Percentiles rank a stretch among this genome's conserved stretches.
Conservation (phyloP, 2,797 vertebrate genomes). For the Enteromius treurensis region DNA sequence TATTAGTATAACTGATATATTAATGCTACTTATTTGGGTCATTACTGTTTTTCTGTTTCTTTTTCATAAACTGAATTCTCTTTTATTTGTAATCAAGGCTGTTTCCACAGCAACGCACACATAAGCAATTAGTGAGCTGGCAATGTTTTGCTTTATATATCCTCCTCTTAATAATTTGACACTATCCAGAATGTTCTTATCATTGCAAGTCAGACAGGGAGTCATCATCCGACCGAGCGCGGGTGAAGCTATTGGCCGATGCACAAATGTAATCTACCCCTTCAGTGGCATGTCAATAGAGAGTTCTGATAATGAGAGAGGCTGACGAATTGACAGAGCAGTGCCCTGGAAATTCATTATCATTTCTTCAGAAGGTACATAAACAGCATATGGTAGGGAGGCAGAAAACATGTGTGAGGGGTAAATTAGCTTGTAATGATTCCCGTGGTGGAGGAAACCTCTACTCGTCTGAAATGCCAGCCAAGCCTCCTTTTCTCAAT, state of each 20-base stretch:
- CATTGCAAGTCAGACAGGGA: not conserved
- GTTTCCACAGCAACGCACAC: conserved; percentile 38
- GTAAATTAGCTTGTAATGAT: conserved; percentile 60
- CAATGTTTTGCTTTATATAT: conserved; percentile 4
- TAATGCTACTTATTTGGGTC: not conserved
- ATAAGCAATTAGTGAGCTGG: not conserved
- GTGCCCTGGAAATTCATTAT: conserved; percentile 38
- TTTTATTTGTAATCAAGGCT: conserved; percentile 13
- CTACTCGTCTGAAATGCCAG: conserved; percentile 48
- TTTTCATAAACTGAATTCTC: not conserved
- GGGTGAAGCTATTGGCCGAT: not conserved
- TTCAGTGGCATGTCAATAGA: conserved; percentile 25
- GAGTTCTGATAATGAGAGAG: conserved; percentile 41
- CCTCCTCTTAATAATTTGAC: conserved; percentile 1
- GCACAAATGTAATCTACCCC: conserved; percentile 22
- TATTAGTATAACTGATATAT: not conserved
- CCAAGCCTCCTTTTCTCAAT: conserved; percentile 49
- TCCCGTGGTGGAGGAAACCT: conserved; percentile 53
- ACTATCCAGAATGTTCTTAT: not conserved
- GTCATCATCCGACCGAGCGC: not conserved
- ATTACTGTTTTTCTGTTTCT: not conserved
- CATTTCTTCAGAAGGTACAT: conserved; percentile 44
- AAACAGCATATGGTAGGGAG: conserved; percentile 58
- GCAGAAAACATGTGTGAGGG: conserved; percentile 53
- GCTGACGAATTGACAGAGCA: conserved; percentile 31